Percentiles rank a stretch among this genome's conserved stretches.
Evolutionary conservation across 2,888 invertebrate genomes (phyloP).

Genomic region (Pyrrhia umbra): DNA sequence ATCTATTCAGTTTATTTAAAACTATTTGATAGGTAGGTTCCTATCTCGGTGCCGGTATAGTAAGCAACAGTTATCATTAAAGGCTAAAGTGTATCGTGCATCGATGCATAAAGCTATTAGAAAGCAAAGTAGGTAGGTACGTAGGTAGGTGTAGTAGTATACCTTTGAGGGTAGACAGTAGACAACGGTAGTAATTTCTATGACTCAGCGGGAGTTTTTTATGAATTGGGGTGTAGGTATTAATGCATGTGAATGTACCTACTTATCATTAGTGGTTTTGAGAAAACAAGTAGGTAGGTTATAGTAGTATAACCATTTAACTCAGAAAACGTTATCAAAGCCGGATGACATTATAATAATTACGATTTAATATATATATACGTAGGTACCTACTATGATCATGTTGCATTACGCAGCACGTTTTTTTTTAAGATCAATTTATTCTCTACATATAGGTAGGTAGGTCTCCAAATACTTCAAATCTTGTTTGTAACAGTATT

Average conservation of each 20-base stretch:
- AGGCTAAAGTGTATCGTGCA: background rate
- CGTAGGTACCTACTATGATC: background rate
- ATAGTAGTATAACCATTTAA: background rate
- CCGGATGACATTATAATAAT: constrained; percentile 7
- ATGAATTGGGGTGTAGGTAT: constrained; percentile 29
- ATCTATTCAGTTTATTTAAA: too few species aligned
- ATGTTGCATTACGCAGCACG: background rate
- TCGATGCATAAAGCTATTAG: background rate
- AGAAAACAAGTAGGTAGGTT: constrained; percentile 8
- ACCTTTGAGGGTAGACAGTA: too few species aligned
- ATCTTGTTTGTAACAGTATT: too few species aligned
- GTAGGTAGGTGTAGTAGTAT: too few species aligned
- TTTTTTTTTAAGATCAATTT: constrained; percentile 1
- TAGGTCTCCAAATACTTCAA: too few species aligned
- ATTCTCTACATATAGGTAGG: too few species aligned
- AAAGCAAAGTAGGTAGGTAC: background rate
- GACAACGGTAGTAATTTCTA: too few species aligned
- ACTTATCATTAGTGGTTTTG: constrained; percentile 31
- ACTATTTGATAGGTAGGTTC: too few species aligned
- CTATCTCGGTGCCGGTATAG: background rate
- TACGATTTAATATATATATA: background rate
- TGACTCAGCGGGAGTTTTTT: too few species aligned
- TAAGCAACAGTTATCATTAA: background rate
- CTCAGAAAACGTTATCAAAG: constrained; percentile 1
- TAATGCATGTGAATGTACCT: too few species aligned